These are phyloP conservation scores for Malurus leucopterus DNA, from an alignment of 2,797 vertebrate genomes.

Conservation along the genomic window DNA sequence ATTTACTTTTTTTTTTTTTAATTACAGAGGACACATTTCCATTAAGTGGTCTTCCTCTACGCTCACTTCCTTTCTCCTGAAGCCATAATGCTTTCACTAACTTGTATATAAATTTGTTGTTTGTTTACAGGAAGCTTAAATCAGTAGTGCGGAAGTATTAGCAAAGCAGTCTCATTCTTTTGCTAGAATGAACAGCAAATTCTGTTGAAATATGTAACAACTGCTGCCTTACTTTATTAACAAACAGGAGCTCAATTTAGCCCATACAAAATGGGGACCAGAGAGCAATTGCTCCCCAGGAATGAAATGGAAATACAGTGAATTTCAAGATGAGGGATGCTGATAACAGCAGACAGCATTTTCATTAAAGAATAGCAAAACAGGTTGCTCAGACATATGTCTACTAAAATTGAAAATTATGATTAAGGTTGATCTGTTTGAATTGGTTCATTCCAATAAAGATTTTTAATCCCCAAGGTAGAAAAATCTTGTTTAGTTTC, in stretches of 20 bases:
- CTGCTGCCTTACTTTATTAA: neutral
- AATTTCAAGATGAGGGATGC: neutral
- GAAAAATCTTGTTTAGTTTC: neutral
- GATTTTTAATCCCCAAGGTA: neutral
- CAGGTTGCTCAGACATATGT: neutral
- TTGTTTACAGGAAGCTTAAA: slow-evolving; percentile 9
- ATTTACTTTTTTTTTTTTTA: neutral
- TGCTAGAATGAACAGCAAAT: neutral
- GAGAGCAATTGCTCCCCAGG: neutral
- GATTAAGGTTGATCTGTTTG: neutral
- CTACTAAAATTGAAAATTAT: neutral
- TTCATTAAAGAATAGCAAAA: neutral
- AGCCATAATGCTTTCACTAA: neutral
- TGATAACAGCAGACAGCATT: neutral
- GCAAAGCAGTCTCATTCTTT: neutral
- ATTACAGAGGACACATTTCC: neutral
- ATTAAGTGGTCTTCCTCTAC: neutral
- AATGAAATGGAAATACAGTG: neutral
- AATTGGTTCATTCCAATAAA: neutral
- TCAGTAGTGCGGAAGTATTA: neutral
- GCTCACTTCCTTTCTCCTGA: neutral
- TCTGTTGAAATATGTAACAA: neutral
- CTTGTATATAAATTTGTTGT: neutral
- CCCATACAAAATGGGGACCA: neutral
- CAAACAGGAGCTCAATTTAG: neutral